phyloP scores from a whole-genome alignment of 2,888 invertebrate species.

The Rhaphigaster nebulosa region DNA sequence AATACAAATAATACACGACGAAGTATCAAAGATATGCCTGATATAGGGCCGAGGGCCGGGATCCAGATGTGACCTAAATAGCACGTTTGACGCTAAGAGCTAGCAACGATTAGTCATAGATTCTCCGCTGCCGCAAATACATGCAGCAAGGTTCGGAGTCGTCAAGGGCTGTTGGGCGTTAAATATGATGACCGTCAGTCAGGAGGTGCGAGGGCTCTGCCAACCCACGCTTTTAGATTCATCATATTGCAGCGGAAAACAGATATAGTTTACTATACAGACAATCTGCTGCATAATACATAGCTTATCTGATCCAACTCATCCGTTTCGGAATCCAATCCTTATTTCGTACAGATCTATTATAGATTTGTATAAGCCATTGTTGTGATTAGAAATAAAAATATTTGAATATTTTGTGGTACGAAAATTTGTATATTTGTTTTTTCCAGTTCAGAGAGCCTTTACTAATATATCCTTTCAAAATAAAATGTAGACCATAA shows the following conservation, averaged over 20 bases:
- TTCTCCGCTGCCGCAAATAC: neutral
- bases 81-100: constrained; percentile 16
- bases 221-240: neutral
- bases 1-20: no score
- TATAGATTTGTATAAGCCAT: neutral
- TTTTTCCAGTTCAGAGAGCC: no score
- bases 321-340: neutral
- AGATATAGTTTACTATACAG: neutral
- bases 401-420: no score
- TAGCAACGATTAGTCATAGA: constrained; percentile 4
- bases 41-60: neutral
- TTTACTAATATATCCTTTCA: no score
- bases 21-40: neutral
- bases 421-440: no score
- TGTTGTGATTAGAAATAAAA: neutral
- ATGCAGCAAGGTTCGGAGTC: neutral
- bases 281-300: no score
- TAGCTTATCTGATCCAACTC: neutral
- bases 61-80: neutral
- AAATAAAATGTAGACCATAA: no score
- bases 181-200: constrained; percentile 24
- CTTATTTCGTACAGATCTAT: neutral
- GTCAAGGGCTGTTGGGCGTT: constrained; percentile 31
- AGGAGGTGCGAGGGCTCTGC: neutral
- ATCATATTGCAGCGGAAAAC: neutral